Evolutionary conservation across 2,888 invertebrate genomes (phyloP), one percentile per base, ranked within the genome.

Genomic region (Pherbina coryleti): DNA sequence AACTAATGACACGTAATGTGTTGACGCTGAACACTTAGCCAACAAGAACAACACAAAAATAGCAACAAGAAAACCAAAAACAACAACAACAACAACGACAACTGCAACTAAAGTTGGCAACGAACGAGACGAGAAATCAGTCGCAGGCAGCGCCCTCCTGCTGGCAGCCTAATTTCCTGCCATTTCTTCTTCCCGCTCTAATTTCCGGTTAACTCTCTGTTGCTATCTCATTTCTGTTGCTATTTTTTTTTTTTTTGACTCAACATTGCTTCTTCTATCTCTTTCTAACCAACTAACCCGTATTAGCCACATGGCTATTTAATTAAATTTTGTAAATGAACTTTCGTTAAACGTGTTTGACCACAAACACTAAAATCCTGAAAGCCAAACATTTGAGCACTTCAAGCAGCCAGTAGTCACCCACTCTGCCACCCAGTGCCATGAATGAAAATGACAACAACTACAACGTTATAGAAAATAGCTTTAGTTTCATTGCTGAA

Each of bases 21-120:
- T 73, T 62, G 73, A 69, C 72, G 82, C 79, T 81, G 80, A 80
- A 82, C 79, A 83, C 82, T 79, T 78, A n/a, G 31, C 31, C 53
- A n/a, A 28, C 25, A 70, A 70, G 34, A 76, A 34, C 3, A 37
- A 53, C 17, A 14, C 17, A 14, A 53, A 25, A 37, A 53, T 22
- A 4, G 25, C 17, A 51, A 7, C 5, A 53, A 70, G 17, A n/a
- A 70, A 22, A 51, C 2, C 17, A 19, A 55, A 19, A 49, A 70
- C 28, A 64, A 71, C 22, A 44, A 25, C 28, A 49, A 74, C 44
- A 44, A 69, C 31, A 69, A 73, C 66, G 53, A 34, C 69, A 69
- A 73, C 57, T 44, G 49, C 57, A 5, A 28, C 55, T 22, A 37
- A 44, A 17, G 69, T 34, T 19, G 64, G 8, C 25, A 44, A 11